These are phyloP conservation scores for Conchocele bisecta DNA, from an alignment of 2,888 invertebrate genomes.

Conservation along the genomic window DNA sequence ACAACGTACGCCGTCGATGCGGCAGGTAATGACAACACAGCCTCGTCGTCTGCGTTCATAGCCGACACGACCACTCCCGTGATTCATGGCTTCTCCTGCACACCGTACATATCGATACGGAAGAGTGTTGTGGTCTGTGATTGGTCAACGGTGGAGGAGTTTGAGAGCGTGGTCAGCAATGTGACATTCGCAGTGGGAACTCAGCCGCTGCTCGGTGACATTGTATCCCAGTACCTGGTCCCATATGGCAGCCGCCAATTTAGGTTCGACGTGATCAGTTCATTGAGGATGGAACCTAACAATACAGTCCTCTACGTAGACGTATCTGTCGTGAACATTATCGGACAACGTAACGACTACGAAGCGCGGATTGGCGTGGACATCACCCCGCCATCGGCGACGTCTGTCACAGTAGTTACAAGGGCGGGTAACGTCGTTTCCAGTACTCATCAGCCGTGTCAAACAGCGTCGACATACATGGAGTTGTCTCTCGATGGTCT, in stretches of 20 bases:
- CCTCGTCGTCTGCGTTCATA: conserved; percentile 34
- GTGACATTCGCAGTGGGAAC: conserved; percentile 34
- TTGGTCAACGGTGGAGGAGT: conserved; percentile 44
- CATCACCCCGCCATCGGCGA: conserved; percentile 36
- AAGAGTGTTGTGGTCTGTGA: conserved; percentile 38
- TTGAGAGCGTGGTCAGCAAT: conserved; percentile 44
- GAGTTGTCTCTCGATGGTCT: conserved; percentile 30
- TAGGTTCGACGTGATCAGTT: conserved; percentile 27
- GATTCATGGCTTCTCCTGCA: conserved; percentile 40
- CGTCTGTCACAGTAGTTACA: conserved; percentile 38
- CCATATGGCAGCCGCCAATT: conserved; percentile 12
- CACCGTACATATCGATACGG: conserved; percentile 30
- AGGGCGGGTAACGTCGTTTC: neutral
- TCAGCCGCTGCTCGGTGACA: conserved; percentile 13
- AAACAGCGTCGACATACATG: conserved; percentile 47
- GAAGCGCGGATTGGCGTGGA: conserved; percentile 34
- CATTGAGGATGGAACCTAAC: conserved; percentile 10
- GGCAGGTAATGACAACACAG: conserved; percentile 37
- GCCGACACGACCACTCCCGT: conserved; percentile 45
- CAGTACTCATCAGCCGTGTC: conserved; percentile 34
- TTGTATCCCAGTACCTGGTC: conserved; percentile 7
- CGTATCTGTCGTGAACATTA: conserved; percentile 33
- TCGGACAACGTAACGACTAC: conserved; percentile 16
- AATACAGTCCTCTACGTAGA: conserved; percentile 28
- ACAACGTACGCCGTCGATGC: conserved; percentile 35